Evolutionary conservation across 2,888 invertebrate species (phyloP).

Genomic region (Nyleta sp.): DNA sequence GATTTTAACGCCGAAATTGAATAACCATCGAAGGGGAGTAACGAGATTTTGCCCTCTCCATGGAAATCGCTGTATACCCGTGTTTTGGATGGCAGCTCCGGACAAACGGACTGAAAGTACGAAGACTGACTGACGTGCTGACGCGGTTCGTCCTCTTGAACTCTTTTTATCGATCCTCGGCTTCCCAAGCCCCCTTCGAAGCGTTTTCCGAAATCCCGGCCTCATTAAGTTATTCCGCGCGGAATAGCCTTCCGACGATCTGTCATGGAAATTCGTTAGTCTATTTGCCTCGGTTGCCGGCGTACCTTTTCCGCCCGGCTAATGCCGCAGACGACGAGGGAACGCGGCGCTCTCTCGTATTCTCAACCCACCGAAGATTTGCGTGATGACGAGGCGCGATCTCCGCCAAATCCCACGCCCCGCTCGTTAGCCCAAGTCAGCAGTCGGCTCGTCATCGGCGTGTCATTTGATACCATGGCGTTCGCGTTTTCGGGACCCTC

Average conservation of each 20-base stretch:
- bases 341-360: background rate
- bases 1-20: conserved; percentile 80
- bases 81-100: conserved; percentile 52
- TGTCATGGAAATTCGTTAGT: conserved; percentile 54
- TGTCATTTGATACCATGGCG: conserved; percentile 79
- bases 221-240: conserved; percentile 71
- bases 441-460: conserved; percentile 82
- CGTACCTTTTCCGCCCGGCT: conserved; percentile 30
- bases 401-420: conserved; percentile 79
- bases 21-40: conserved; percentile 76
- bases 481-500: conserved; percentile 66
- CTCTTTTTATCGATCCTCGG: conserved; percentile 54
- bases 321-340: conserved; percentile 25
- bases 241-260: conserved; percentile 71
- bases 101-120: conserved; percentile 78
- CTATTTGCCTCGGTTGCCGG: conserved; percentile 25
- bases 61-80: conserved; percentile 73
- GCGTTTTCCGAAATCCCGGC: conserved; percentile 55
- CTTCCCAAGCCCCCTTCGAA: conserved; percentile 49
- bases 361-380: conserved; percentile 39
- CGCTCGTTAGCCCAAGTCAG: conserved; percentile 82
- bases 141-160: conserved; percentile 70
- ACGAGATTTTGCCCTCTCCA: conserved; percentile 76
- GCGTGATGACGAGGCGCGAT: conserved; percentile 82
- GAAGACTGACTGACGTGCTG: conserved; percentile 79